A percentile compares a stretch with the other conserved stretches of the same genome.
Evolutionary conservation across 1,140 invertebrate species (phyloP).

Genomic region (Anoplolepis gracilipes): DNA sequence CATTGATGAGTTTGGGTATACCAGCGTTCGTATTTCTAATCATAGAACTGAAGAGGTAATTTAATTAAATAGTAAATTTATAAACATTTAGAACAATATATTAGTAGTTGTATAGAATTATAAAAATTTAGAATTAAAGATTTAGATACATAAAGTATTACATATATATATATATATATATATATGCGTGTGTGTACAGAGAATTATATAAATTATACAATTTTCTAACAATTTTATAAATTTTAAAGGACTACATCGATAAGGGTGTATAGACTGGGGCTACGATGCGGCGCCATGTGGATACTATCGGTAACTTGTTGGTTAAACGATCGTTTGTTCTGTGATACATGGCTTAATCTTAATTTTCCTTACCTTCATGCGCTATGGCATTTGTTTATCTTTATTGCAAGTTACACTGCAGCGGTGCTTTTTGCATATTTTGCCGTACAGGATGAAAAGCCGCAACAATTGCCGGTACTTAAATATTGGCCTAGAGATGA

Average conservation of each 20-base stretch:
- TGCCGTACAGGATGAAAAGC: constrained; percentile 90
- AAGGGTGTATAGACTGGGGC: constrained; percentile 89
- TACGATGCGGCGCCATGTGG: constrained; percentile 89
- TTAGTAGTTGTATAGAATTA: too few relatives aligned
- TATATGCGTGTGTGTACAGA: neutral
- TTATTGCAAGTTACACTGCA: constrained; percentile 91
- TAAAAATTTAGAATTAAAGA: too few relatives aligned
- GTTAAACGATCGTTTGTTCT: constrained; percentile 92
- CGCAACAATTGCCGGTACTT: constrained; percentile 89
- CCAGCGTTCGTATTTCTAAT: constrained; percentile 90
- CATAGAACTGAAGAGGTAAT: constrained; percentile 89
- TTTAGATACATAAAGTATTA: too few relatives aligned
- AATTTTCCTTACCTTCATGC: constrained; percentile 93
- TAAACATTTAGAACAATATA: too few relatives aligned
- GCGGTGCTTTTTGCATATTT: constrained; percentile 93
- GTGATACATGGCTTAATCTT: constrained; percentile 91
- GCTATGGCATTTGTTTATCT: constrained; percentile 93
- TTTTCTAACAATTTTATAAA: constrained; percentile 65
- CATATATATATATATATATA: too few relatives aligned
- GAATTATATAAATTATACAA: constrained; percentile 48
- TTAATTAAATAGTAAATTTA: constrained; percentile 17
- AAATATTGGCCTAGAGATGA: constrained; percentile 92
- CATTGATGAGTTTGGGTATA: constrained; percentile 90
- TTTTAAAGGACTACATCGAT: constrained; percentile 88
- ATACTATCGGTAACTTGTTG: constrained; percentile 90